These are phyloP conservation scores for Luperina testacea DNA, from an alignment of 2,888 invertebrate genomes.

Conservation along the genomic window DNA sequence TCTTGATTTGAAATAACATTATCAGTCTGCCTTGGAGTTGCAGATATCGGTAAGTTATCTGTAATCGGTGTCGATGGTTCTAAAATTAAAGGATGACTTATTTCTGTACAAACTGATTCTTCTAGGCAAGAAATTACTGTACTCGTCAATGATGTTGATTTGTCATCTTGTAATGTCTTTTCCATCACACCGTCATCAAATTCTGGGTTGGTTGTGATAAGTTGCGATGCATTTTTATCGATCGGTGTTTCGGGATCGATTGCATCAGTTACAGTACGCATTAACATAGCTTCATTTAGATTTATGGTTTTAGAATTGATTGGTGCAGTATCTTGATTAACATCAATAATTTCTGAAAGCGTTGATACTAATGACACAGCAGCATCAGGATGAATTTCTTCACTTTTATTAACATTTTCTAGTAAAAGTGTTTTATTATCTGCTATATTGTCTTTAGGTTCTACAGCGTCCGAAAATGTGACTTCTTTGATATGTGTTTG, in stretches of 20 bases:
- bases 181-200: neutral
- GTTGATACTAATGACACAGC: constrained; percentile 20
- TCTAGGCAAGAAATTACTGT: neutral
- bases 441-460: neutral
- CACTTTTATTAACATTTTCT: constrained; percentile 5
- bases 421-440: neutral
- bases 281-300: neutral
- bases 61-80: neutral
- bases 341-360: constrained; percentile 19
- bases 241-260: neutral
- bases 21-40: neutral
- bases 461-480: neutral
- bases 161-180: neutral
- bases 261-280: neutral
- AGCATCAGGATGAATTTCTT: neutral
- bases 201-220: neutral
- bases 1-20: neutral
- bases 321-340: constrained; percentile 9
- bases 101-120: neutral
- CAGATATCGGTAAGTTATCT: neutral
- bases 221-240: neutral
- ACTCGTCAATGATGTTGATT: neutral
- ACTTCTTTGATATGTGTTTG: neutral
- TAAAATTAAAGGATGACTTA: constrained; percentile 1
- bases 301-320: neutral